Evolutionary conservation across 2,113 vertebrate species (phyloP).

Genomic region (Microcebus griseorufus): DNA sequence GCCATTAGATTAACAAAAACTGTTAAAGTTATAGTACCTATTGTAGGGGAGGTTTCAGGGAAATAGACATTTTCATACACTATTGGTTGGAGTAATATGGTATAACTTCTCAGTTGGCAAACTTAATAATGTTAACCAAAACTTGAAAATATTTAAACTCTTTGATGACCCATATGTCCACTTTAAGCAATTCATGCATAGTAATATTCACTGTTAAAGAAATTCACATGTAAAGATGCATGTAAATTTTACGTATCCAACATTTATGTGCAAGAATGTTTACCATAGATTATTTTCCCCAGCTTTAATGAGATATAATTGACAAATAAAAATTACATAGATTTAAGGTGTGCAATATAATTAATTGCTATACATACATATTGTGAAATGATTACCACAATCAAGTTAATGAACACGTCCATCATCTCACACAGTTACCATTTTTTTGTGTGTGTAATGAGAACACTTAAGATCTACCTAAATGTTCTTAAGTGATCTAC

Average conservation of each 20-base stretch:
- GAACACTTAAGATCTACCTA: neutral
- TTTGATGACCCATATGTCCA: neutral
- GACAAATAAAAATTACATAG: neutral
- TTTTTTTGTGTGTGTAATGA: neutral
- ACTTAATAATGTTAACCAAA: neutral
- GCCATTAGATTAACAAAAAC: neutral
- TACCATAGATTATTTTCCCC: neutral
- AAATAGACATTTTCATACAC: neutral
- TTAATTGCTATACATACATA: neutral
- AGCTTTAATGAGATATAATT: neutral
- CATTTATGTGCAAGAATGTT: neutral
- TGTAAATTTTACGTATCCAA: neutral
- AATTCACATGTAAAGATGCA: neutral
- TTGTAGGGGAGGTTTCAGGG: neutral
- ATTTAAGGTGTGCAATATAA: neutral
- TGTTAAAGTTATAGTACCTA: neutral
- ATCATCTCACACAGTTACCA: neutral
- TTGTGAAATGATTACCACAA: neutral
- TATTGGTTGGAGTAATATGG: neutral
- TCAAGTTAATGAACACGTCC: neutral
- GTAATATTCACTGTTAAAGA: neutral
- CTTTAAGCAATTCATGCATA: neutral
- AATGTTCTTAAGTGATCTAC: neutral
- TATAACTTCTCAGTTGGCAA: neutral
- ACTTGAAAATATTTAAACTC: neutral